phyloP scores from a whole-genome alignment of 2,888 invertebrate genomes.

The Pseudococcus jackbeardsleyi region DNA sequence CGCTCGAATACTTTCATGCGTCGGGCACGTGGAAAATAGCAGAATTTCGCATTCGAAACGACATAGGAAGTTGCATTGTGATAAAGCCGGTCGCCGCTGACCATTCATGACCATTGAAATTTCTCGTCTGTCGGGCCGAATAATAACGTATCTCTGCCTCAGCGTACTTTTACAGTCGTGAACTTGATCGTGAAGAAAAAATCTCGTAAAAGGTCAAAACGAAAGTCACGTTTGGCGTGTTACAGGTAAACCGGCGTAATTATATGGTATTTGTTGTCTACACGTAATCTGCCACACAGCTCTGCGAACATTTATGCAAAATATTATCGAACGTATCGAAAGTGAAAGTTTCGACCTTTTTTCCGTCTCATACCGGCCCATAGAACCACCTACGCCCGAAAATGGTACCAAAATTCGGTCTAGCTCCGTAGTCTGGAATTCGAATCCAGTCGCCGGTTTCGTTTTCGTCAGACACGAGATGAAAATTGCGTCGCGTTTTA shows the following conservation, averaged over 20 bases:
- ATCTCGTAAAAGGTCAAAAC: constrained; percentile 30
- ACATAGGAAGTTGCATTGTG: neutral
- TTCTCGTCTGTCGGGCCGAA: neutral
- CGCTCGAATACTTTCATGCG: constrained; percentile 18
- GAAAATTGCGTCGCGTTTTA: neutral
- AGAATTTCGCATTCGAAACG: neutral
- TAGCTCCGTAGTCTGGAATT: neutral
- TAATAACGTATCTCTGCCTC: too few species aligned
- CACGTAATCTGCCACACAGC: too few species aligned
- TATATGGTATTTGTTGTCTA: constrained; percentile 28
- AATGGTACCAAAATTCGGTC: neutral
- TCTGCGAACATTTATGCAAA: neutral
- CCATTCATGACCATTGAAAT: constrained; percentile 17
- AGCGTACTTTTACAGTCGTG: neutral
- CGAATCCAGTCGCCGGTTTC: neutral
- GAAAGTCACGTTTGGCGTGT: constrained; percentile 32
- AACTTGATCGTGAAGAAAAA: constrained; percentile 51
- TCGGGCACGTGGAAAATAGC: neutral
- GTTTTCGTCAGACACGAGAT: neutral
- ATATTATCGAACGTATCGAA: constrained; percentile 22
- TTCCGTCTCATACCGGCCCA: neutral
- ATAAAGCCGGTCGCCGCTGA: constrained; percentile 1
- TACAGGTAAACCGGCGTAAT: constrained; percentile 43
- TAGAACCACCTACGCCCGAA: neutral
- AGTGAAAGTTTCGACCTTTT: constrained; percentile 40